Evolutionary conservation across 2,113 vertebrate species (phyloP).

Genomic region (Cololabis saira): DNA sequence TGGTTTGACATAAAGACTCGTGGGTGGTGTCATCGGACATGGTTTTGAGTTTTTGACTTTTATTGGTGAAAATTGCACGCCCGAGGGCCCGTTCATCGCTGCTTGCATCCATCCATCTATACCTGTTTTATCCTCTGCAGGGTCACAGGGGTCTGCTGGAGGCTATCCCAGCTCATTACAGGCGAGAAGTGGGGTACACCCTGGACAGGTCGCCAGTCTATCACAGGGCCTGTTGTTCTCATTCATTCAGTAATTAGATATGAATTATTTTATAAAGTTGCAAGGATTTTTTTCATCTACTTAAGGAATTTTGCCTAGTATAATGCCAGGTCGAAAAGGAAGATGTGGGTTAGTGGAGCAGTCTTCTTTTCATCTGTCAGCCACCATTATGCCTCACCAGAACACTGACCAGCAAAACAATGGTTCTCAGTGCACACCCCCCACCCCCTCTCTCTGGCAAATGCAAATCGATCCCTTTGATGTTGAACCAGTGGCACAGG

Average conservation of each 20-base stretch:
- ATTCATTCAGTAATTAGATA: slow-evolving; percentile 31
- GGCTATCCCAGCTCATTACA: too few species aligned
- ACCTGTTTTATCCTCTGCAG: too few species aligned
- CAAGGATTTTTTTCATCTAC: slow-evolving; percentile 26
- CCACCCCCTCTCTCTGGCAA: slow-evolving; percentile 38
- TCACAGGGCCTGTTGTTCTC: slow-evolving; percentile 21
- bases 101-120: too few species aligned
- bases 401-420: slow-evolving; percentile 57
- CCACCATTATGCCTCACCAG: slow-evolving; percentile 54
- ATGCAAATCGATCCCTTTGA: slow-evolving; percentile 71
- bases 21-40: too few species aligned
- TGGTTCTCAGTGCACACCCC: slow-evolving; percentile 42
- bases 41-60: too few species aligned
- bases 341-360: slow-evolving; percentile 43
- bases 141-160: too few species aligned
- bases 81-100: too few species aligned
- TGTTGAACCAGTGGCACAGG: slow-evolving; percentile 56
- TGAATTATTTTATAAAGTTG: slow-evolving; percentile 30
- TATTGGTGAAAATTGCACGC: too few species aligned
- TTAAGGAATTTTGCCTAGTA: slow-evolving; percentile 30
- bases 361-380: slow-evolving; percentile 68
- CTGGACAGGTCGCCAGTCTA: too few species aligned
- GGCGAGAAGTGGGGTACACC: too few species aligned
- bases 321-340: slow-evolving; percentile 23
- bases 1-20: too few species aligned